Percentiles rank a stretch among this genome's conserved stretches.
Evolutionary conservation across 1,140 invertebrate genomes (phyloP).

Genomic region (Colletes latitarsis): DNA sequence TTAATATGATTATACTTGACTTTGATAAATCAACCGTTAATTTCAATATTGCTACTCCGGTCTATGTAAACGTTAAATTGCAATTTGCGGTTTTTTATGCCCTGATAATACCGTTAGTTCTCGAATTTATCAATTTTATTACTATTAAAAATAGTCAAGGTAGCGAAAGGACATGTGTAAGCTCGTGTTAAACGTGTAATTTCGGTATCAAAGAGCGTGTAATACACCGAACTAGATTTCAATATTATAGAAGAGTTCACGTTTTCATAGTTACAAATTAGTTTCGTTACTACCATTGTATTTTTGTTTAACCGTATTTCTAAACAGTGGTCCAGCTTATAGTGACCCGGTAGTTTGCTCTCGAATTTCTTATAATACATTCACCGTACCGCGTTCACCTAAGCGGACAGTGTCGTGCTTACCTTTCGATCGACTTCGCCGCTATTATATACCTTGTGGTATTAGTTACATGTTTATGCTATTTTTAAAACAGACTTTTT

Average conservation of each 20-base stretch:
- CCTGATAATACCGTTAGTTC: too few species aligned
- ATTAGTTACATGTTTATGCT: not conserved
- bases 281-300: not conserved
- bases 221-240: not conserved
- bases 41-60: not conserved
- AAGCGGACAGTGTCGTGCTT: conserved; percentile 34
- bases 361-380: conserved; percentile 48
- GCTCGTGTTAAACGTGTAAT: not conserved
- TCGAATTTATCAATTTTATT: too few species aligned
- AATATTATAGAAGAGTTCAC: not conserved
- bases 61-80: too few species aligned
- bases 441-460: not conserved
- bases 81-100: too few species aligned
- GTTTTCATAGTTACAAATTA: not conserved
- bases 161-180: too few species aligned
- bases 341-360: conserved; percentile 43
- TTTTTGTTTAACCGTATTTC: conserved; percentile 7
- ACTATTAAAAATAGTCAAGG: too few species aligned
- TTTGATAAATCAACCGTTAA: not conserved
- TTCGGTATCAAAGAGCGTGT: not conserved
- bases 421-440: conserved; percentile 36
- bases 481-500: not conserved
- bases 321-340: conserved; percentile 11
- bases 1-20: not conserved
- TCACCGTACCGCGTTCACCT: conserved; percentile 47